Evolutionary conservation across 1,140 invertebrate species (phyloP).

Genomic region (Meloidogyne chitwoodi): DNA sequence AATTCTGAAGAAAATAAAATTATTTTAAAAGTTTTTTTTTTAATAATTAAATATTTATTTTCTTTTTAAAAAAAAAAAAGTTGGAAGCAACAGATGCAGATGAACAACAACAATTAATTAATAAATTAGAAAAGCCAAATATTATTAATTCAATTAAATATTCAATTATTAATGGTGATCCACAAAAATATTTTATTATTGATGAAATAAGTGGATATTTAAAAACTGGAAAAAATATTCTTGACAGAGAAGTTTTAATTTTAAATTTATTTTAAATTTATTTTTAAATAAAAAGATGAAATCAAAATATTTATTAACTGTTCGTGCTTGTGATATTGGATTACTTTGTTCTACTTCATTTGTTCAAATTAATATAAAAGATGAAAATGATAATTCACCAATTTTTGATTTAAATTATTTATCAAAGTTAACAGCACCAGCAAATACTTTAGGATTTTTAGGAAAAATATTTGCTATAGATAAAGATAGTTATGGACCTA

Average conservation of each 20-base stretch:
- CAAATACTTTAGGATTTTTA: constrained; percentile 35
- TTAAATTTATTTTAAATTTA: neutral
- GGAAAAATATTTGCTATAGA: constrained; percentile 48
- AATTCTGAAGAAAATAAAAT: constrained; percentile 72
- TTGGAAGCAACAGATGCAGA: constrained; percentile 78
- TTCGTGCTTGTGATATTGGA: constrained; percentile 61
- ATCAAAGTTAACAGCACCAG: constrained; percentile 29
- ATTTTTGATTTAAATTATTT: constrained; percentile 64
- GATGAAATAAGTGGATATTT: constrained; percentile 68
- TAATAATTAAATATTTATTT: constrained; percentile 63
- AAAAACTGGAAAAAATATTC: constrained; percentile 68
- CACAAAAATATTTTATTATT: constrained; percentile 81
- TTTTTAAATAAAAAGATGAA: constrained; percentile 63
- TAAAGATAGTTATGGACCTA: constrained; percentile 45
- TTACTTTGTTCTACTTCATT: constrained; percentile 81
- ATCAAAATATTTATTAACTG: constrained; percentile 77
- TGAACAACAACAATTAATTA: constrained; percentile 29
- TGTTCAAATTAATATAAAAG: constrained; percentile 78
- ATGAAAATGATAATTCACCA: constrained; percentile 89
- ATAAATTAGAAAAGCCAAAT: constrained; percentile 63
- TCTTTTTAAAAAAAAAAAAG: constrained; percentile 58
- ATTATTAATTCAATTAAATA: constrained; percentile 65
- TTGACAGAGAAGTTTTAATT: constrained; percentile 71
- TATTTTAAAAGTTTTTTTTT: constrained; percentile 5
- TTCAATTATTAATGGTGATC: constrained; percentile 73